These are phyloP conservation scores for Xestia ashworthii DNA, from an alignment of 2,888 invertebrate species.

Conservation along the genomic window DNA sequence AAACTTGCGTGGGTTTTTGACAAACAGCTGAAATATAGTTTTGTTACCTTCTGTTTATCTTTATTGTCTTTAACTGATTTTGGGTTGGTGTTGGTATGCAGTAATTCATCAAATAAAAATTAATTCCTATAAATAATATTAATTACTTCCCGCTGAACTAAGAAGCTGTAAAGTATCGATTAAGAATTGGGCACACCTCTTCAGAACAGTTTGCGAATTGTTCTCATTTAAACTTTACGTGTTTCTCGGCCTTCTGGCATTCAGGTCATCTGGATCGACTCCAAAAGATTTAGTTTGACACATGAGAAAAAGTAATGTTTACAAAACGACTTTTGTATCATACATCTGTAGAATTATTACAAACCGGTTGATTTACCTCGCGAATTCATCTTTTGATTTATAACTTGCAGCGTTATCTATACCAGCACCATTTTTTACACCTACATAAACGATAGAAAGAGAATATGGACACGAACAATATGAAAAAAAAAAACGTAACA, in stretches of 20 bases:
- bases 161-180: conserved; percentile 52
- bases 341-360: conserved; percentile 20
- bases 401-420: neutral
- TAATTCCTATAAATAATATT: neutral
- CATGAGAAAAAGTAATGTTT: conserved; percentile 75
- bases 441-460: neutral
- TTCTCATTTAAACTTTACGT: conserved; percentile 75
- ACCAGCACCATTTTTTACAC: neutral
- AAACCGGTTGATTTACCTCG: neutral
- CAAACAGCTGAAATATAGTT: conserved; percentile 11
- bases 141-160: conserved; percentile 14
- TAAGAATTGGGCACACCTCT: conserved; percentile 65
- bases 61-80: neutral
- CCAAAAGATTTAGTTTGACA: conserved; percentile 83
- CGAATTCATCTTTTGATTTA: neutral
- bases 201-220: conserved; percentile 75
- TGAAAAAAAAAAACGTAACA: conserved; percentile 30
- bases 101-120: neutral
- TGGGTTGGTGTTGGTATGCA: neutral
- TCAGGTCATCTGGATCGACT: conserved; percentile 86
- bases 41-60: conserved; percentile 17
- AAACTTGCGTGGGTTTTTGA: conserved; percentile 18
- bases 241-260: conserved; percentile 78
- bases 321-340: conserved; percentile 60
- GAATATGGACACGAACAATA: conserved; percentile 2